phyloP scores from a whole-genome alignment of 53 echinoderm and acorn worm genomes.

The Echinarachnius parma region DNA sequence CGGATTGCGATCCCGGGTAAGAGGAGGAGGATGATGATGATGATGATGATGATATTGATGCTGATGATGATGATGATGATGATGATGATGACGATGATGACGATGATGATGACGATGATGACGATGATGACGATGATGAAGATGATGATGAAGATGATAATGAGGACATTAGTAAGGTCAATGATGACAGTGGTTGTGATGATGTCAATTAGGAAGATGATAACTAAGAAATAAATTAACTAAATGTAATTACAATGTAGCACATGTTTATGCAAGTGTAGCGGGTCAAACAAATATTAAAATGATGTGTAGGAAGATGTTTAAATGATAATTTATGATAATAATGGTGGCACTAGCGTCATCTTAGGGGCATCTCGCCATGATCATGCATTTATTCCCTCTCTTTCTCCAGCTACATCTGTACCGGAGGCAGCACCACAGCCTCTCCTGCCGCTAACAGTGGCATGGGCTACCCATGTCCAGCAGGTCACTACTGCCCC shows the following conservation, averaged over 20 bases:
- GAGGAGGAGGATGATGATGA: conserved; percentile 38
- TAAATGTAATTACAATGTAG: too few species aligned
- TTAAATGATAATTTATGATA: too few species aligned
- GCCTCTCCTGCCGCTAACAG: conserved; percentile 57
- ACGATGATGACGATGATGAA: conserved; percentile 4
- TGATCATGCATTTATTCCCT: neutral
- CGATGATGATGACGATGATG: conserved; percentile 11
- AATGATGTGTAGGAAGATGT: too few species aligned
- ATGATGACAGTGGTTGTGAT: neutral
- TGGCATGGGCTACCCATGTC: conserved; percentile 97
- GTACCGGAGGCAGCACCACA: conserved; percentile 94
- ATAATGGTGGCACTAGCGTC: neutral
- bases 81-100: conserved; percentile 26
- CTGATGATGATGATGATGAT: conserved; percentile 33
- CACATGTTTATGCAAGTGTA: too few species aligned
- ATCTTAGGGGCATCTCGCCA: neutral
- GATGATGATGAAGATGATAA: conserved; percentile 6
- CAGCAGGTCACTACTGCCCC: conserved; percentile 92
- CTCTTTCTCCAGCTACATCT: conserved; percentile 67
- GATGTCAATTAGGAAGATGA: too few species aligned
- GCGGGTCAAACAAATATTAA: neutral
- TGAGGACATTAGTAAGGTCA: too few species aligned
- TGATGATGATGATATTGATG: conserved; percentile 22
- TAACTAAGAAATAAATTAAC: too few species aligned
- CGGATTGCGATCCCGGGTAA: conserved; percentile 84